Conservation (phyloP, 2,888 invertebrate genomes). For the Atrina japonica region DNA sequence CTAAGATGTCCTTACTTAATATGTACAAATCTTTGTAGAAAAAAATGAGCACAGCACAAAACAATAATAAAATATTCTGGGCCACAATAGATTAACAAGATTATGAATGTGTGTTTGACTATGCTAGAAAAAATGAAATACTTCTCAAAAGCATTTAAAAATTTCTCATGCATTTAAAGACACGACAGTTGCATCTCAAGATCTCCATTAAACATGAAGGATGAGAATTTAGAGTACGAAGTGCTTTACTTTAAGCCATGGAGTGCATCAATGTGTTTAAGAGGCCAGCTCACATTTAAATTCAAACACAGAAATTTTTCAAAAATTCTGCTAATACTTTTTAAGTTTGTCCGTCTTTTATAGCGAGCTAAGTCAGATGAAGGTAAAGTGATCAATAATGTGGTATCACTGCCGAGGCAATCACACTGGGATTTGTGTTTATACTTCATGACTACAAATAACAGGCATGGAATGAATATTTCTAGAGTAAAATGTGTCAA, state of each 20-base stretch:
- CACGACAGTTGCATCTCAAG: neutral
- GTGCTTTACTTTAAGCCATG: constrained; percentile 41
- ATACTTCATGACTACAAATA: no score
- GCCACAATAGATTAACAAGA: constrained; percentile 28
- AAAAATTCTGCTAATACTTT: neutral
- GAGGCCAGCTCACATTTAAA: constrained; percentile 59
- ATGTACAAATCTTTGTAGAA: constrained; percentile 47
- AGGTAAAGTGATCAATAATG: no score
- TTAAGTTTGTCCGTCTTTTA: no score
- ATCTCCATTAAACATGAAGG: neutral
- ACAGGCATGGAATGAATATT: no score
- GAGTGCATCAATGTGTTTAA: constrained; percentile 65
- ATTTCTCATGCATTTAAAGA: neutral
- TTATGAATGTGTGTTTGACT: no score
- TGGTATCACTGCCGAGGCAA: no score
- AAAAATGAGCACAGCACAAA: constrained; percentile 46
- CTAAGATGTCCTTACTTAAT: constrained; percentile 33
- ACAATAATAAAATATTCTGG: constrained; percentile 28
- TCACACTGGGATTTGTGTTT: no score
- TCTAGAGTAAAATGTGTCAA: no score
- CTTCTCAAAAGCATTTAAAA: no score
- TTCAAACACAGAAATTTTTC: no score
- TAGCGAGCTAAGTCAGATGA: no score
- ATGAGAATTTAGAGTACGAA: neutral
- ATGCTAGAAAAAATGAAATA: no score